Base-by-base conservation (phyloP, 2,113 vertebrate species). In the Leucosticte australis region DNA sequence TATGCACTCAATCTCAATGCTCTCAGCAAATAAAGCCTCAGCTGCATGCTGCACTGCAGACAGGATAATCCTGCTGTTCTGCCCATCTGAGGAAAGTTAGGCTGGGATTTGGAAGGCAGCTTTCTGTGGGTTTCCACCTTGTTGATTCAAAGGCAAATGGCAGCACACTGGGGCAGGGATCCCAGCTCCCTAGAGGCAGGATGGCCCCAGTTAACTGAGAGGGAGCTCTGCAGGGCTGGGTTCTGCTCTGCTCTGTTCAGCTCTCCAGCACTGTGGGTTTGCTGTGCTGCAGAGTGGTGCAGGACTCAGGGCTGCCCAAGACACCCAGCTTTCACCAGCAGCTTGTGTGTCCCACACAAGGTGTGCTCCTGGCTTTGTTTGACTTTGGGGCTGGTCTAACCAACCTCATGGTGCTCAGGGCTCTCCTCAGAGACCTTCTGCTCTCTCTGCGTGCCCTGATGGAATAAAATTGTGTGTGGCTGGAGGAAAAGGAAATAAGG, bases 281-380 rank as follows among this genome's bases (percentile, higher is more conserved):
- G 47, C 56, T 35, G 14, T 9, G 10, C 63, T 83, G 68, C 68
- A 80, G 70, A 15, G 11, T 0, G 14, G 10, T 8, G 39, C 56
- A 75, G 31, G 16, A 7, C 2, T 37, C 80, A 9, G 30, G 1
- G 47, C 35, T 70, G 39, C 14, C 44, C n/a, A 11, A 14, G 17
- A 31, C 46, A 50, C 15, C 0, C 10, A 14, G 3, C 28, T 63
- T 63, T 56, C 57, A 44, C 12, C n/a, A 16, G 27, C 0, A 0
- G 1, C n/a, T n/a, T n/a, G n/a, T 2, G 2, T 0, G 0, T 53
- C 44, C 15, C 46, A 18, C 7, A 9, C 22, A 10, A 21, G 50
- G 2, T 8, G 22, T 22, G 52, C 24, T 62, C 28, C 76, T 47
- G 26, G 24, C 50, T 46, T 6, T 13, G 7, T 56, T 33, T 39